Evolutionary conservation across 2,113 vertebrate species (phyloP), one percentile per base, ranked within the genome.

Genomic region (Lathamus discolor): DNA sequence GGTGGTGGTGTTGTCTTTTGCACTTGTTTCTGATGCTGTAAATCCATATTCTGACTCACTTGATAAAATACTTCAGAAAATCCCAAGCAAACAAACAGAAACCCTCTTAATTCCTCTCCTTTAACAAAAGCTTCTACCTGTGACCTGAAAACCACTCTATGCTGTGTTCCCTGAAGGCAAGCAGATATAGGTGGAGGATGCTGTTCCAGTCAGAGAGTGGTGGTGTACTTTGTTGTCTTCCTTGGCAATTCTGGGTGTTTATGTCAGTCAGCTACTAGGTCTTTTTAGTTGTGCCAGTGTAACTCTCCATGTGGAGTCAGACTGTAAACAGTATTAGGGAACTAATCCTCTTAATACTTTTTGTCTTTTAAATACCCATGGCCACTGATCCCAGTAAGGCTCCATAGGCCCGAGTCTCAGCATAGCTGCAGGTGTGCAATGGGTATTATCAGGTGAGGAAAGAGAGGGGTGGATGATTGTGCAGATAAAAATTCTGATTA

Each of bases 161-260:
- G 10, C 67, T 3, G 1, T n/a, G 31, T 79, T 79, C 43, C 27
- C 25, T 0, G 0, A 46, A n/a, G 17, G 37, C 23, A 27, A 55
- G 51, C 43, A 59, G 43, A 3, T 72, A 22, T 0, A 41, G 16
- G 4, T 63, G 67, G 11, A 61, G n/a, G 18, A 43, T 93, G 25
- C 61, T 49, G 17, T 49, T 23, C 33, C 7, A 20, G n/a, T 17
- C 15, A 39, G 39, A 37, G 35, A 10, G 33, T 20, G 6, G 2
- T 70, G 8, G 3, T 92, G 46, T 31, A 37, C 16, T 82, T 84
- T 79, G 7, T 72, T 49, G n/a, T 75, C 51, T 25, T 39, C 24
- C 29, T 61, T 48, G 27, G 39, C 52, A 46, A 9, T 90, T 59
- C 52, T 33, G 29, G 6, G 12, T 29, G 16, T 77, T 9, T 25